Percentiles rank a stretch among this genome's conserved stretches.
Conservation (phyloP, 2,888 invertebrate species). For the Macaria liturata region DNA sequence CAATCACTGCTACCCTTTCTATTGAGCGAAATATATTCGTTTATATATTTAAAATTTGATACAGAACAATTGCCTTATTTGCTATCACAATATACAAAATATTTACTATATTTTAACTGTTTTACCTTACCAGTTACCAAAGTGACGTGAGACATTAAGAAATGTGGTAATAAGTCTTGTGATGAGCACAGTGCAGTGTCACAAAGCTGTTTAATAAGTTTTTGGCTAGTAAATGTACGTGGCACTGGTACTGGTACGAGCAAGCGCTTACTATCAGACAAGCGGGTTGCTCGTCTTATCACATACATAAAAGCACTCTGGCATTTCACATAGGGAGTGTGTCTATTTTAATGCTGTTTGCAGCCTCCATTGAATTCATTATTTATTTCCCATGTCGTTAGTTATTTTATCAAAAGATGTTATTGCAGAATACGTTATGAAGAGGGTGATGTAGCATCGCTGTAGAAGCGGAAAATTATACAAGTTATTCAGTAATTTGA, state of each 20-base stretch:
- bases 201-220: conserved; percentile 13
- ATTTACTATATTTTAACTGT: too few species aligned
- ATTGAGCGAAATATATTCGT: too few species aligned
- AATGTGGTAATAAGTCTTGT: too few species aligned
- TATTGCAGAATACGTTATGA: conserved; percentile 6
- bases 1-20: too few species aligned
- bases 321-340: conserved; percentile 32
- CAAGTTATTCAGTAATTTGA: conserved; percentile 52
- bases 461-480: conserved; percentile 1
- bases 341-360: conserved; percentile 31
- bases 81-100: too few species aligned
- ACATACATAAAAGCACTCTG: conserved; percentile 54
- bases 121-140: too few species aligned
- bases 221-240: conserved; percentile 37
- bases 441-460: neutral
- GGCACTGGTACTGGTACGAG: conserved; percentile 22
- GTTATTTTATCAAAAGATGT: conserved; percentile 14
- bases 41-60: too few species aligned
- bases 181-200: neutral
- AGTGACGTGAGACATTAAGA: too few species aligned
- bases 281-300: conserved; percentile 56
- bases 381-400: conserved; percentile 26
- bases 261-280: conserved; percentile 45
- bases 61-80: too few species aligned
- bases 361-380: conserved; percentile 25